phyloP scores from a whole-genome alignment of 2,113 vertebrate genomes.

The Scytalopus superciliaris region DNA sequence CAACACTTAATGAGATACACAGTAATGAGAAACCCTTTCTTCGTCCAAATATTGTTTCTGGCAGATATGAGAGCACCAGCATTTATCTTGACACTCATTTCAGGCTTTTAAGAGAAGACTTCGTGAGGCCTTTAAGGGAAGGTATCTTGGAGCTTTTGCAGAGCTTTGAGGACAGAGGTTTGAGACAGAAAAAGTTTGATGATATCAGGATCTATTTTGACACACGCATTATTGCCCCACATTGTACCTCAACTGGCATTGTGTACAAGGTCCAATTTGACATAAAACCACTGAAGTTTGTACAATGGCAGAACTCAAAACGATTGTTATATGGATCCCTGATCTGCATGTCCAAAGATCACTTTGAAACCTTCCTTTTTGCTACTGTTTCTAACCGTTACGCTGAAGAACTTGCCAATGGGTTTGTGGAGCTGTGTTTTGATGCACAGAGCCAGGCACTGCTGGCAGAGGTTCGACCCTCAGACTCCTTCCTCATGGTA shows the following conservation, averaged over 20 bases:
- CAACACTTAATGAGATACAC: constrained; percentile 83
- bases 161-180: constrained; percentile 65
- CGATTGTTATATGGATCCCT: constrained; percentile 89
- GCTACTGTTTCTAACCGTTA: constrained; percentile 87
- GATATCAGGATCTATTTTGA: constrained; percentile 89
- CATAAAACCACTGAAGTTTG: constrained; percentile 78
- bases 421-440: constrained; percentile 84
- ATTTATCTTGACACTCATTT: constrained; percentile 94
- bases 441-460: constrained; percentile 77
- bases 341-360: constrained; percentile 89
- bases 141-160: constrained; percentile 84
- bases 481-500: constrained; percentile 89
- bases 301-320: constrained; percentile 93
- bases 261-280: constrained; percentile 89
- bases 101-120: constrained; percentile 92
- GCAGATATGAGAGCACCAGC: constrained; percentile 79
- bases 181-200: constrained; percentile 82
- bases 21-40: constrained; percentile 82
- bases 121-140: constrained; percentile 88
- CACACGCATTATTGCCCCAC: constrained; percentile 75
- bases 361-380: constrained; percentile 90
- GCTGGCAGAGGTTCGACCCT: constrained; percentile 74
- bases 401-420: constrained; percentile 70
- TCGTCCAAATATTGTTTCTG: constrained; percentile 81
- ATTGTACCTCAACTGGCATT: constrained; percentile 80